Conservation (phyloP, 2,888 invertebrate species). For the Urechis unicinctus region DNA sequence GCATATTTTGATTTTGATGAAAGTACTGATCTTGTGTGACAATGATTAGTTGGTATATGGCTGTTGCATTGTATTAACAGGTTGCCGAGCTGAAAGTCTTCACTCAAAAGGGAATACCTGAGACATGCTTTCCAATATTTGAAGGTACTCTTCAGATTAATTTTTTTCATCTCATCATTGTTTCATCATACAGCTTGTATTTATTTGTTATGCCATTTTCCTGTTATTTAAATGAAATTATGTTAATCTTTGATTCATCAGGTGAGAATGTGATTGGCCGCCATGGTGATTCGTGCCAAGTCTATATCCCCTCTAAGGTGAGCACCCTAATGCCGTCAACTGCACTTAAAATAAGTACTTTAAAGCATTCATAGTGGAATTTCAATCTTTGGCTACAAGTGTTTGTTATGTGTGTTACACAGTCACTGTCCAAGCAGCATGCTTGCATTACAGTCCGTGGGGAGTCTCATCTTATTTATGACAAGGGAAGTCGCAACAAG, state of each 20-base stretch:
- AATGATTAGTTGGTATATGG: neutral
- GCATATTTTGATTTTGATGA: too few species aligned
- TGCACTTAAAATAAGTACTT: neutral
- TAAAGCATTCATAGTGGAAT: too few species aligned
- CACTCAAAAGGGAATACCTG: neutral
- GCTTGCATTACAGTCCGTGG: conserved; percentile 53
- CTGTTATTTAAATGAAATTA: too few species aligned
- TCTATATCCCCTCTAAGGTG: neutral
- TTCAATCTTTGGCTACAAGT: too few species aligned
- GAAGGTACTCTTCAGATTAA: neutral
- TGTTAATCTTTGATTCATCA: too few species aligned
- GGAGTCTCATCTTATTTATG: conserved; percentile 51
- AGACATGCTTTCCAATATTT: neutral
- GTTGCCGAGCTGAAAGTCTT: neutral
- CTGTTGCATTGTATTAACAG: too few species aligned
- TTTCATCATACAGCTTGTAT: too few species aligned
- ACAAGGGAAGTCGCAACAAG: conserved; percentile 54
- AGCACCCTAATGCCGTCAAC: too few species aligned
- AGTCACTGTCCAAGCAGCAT: conserved; percentile 56
- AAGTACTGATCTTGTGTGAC: too few species aligned
- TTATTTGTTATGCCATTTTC: too few species aligned
- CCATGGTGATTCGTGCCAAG: neutral
- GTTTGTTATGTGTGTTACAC: conserved; percentile 7
- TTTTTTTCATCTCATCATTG: neutral
- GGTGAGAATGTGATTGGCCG: neutral